Evolutionary conservation across 2,888 invertebrate species (phyloP).

Genomic region (Andrena bicolor): DNA sequence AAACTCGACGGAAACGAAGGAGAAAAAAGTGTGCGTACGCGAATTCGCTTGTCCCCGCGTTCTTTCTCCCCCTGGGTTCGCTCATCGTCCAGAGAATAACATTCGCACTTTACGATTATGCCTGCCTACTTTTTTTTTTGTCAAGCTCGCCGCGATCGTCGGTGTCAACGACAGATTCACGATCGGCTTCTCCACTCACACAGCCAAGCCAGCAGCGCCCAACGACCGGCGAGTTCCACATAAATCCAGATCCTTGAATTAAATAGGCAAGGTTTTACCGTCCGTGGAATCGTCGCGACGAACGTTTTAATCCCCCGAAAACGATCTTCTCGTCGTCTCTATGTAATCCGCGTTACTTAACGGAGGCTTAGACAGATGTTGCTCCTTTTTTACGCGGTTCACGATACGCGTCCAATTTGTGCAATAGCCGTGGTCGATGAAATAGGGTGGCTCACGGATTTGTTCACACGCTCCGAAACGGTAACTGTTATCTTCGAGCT

Average conservation of each 20-base stretch:
- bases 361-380: not conserved
- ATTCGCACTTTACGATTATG: conserved; percentile 74
- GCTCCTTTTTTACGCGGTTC: not conserved
- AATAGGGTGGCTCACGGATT: not conserved
- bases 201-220: conserved; percentile 23
- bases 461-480: not conserved
- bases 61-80: conserved; percentile 59
- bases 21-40: not conserved
- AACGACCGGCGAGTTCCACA: conserved; percentile 58
- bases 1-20: conserved; percentile 2
- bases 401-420: not conserved
- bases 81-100: conserved; percentile 72
- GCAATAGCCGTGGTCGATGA: not conserved
- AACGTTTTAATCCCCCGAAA: conserved; percentile 48
- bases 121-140: conserved; percentile 70
- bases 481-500: not conserved
- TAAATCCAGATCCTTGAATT: conserved; percentile 68
- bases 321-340: conserved; percentile 27
- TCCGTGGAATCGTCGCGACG: conserved; percentile 33
- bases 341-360: conserved; percentile 33
- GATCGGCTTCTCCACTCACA: conserved; percentile 59
- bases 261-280: conserved; percentile 62
- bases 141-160: conserved; percentile 57
- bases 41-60: conserved; percentile 32
- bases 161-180: conserved; percentile 73